Conservation (phyloP, 2,888 invertebrate species). For the Mylabris sibirica region DNA sequence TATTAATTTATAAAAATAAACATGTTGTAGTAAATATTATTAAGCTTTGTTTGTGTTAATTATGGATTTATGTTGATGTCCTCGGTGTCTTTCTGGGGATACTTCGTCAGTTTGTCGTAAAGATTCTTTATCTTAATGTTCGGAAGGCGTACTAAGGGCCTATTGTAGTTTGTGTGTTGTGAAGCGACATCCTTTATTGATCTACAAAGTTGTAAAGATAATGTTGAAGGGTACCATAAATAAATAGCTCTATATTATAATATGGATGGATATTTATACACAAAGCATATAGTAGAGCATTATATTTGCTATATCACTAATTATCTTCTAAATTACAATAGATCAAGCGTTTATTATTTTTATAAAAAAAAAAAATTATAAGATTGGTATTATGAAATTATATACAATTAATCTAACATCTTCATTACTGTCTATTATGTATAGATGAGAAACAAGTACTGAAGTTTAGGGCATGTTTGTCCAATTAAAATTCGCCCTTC, state of each 20-base stretch:
- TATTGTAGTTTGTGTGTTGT: neutral
- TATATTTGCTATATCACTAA: too few relatives aligned
- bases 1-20: too few relatives aligned
- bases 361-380: too few relatives aligned
- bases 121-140: neutral
- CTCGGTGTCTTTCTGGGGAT: neutral
- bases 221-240: neutral
- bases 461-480: neutral
- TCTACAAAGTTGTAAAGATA: neutral
- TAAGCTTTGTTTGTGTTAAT: neutral
- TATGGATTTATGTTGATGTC: neutral
- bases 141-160: neutral
- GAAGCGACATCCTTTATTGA: neutral
- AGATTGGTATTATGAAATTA: too few relatives aligned
- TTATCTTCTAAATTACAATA: too few relatives aligned
- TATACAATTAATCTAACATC: neutral
- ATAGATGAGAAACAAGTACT: neutral
- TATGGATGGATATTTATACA: too few relatives aligned
- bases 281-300: too few relatives aligned
- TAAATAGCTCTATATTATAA: too few relatives aligned
- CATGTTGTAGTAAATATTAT: too few relatives aligned
- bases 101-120: neutral
- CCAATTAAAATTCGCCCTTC: constrained; percentile 33
- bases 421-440: constrained; percentile 5
- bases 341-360: too few relatives aligned